Evolutionary conservation across 2,888 invertebrate species (phyloP).

Genomic region (Elegia similella): DNA sequence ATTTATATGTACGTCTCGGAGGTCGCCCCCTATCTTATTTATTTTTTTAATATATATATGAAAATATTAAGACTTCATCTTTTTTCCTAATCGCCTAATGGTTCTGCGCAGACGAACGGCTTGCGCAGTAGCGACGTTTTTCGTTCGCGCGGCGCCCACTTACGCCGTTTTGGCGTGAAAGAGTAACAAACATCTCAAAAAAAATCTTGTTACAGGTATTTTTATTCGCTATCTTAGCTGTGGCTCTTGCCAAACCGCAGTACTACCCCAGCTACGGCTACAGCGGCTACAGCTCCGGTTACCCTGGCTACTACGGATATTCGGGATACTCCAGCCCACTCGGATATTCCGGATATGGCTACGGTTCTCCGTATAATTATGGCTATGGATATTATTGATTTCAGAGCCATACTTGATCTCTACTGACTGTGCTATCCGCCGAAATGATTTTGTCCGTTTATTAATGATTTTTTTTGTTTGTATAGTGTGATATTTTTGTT

Average conservation of each 20-base stretch:
- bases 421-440: background rate
- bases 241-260: conserved; percentile 74
- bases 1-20: too few relatives aligned
- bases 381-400: conserved; percentile 62
- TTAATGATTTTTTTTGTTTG: background rate
- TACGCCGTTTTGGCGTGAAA: too few relatives aligned
- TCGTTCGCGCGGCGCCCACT: too few relatives aligned
- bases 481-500: background rate
- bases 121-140: too few relatives aligned
- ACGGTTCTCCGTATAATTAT: conserved; percentile 58
- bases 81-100: too few relatives aligned
- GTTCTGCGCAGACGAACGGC: too few relatives aligned
- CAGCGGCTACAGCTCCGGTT: conserved; percentile 49
- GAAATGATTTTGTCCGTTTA: conserved; percentile 2
- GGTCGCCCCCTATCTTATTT: too few relatives aligned
- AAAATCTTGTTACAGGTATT: conserved; percentile 52
- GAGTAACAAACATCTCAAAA: too few relatives aligned
- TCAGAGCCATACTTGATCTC: conserved; percentile 29
- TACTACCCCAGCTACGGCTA: conserved; percentile 59
- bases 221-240: conserved; percentile 65
- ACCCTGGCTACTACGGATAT: conserved; percentile 61
- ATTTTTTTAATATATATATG: too few relatives aligned
- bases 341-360: conserved; percentile 57
- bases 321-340: conserved; percentile 61
- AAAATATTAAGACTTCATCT: too few relatives aligned